Conservation (phyloP, 2,113 vertebrate species). For the Corythornis madagascariensis region DNA sequence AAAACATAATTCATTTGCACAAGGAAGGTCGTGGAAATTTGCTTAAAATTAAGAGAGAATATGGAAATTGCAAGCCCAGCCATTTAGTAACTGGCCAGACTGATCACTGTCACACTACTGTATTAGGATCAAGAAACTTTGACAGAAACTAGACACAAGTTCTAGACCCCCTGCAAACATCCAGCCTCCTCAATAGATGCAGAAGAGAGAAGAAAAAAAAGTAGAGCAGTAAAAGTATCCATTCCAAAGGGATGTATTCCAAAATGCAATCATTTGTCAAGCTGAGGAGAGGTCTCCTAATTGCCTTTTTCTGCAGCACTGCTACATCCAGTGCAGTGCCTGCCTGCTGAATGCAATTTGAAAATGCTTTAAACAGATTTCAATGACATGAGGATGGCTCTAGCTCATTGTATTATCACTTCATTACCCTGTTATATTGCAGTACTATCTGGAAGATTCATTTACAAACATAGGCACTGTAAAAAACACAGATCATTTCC, state of each 20-base stretch:
- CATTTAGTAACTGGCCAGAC: not conserved
- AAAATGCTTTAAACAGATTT: not conserved
- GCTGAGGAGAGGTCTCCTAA: not conserved
- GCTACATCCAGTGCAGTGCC: not conserved
- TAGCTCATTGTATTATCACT: not conserved
- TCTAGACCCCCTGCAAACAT: not conserved
- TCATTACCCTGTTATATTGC: not conserved
- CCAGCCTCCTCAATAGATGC: not conserved
- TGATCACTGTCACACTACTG: not conserved
- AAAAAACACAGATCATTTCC: not conserved
- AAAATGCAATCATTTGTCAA: not conserved
- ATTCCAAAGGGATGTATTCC: not conserved
- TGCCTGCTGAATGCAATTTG: not conserved
- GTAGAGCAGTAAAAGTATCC: fast-evolving
- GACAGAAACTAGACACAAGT: not conserved
- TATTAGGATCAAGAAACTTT: not conserved
- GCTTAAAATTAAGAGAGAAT: slow-evolving; percentile 7
- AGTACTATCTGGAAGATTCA: not conserved
- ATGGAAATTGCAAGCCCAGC: not conserved
- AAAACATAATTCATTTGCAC: not conserved
- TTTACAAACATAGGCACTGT: not conserved
- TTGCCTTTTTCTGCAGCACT: not conserved
- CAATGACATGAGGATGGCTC: not conserved
- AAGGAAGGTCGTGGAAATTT: not conserved
- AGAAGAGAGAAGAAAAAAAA: not conserved